Evolutionary conservation across 2,888 invertebrate species (phyloP).

Genomic region (Pammene fasciana): DNA sequence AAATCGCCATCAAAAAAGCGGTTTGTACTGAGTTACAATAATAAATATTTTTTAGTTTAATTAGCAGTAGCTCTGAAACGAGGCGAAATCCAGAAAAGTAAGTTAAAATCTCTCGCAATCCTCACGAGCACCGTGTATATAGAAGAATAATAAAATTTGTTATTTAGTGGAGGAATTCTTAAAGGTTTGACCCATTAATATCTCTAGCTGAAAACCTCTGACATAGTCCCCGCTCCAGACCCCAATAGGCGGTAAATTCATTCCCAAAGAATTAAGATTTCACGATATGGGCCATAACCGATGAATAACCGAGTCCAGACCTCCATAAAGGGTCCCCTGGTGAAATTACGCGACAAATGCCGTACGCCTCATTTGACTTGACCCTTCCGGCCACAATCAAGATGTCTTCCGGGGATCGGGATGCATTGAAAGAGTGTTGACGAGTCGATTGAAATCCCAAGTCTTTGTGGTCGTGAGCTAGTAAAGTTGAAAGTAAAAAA

Average conservation of each 20-base stretch:
- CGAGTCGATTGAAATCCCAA: not conserved
- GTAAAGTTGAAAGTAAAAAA: no score
- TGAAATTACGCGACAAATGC: slow-evolving; percentile 77
- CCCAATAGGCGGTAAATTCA: not conserved
- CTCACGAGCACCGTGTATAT: no score
- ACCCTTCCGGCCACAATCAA: slow-evolving; percentile 50
- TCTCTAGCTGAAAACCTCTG: no score
- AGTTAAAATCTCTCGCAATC: no score
- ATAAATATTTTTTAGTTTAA: no score
- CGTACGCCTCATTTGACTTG: slow-evolving; percentile 71
- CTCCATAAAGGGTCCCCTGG: slow-evolving; percentile 50
- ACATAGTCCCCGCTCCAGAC: not conserved
- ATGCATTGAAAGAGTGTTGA: slow-evolving; percentile 22
- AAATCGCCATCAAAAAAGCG: no score
- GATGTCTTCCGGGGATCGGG: slow-evolving; percentile 18
- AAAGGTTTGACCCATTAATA: no score
- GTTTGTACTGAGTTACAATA: no score
- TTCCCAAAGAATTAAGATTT: slow-evolving; percentile 20
- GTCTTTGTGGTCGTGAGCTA: not conserved
- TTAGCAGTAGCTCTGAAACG: no score
- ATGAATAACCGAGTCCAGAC: slow-evolving; percentile 29
- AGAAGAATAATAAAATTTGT: no score
- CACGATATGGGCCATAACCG: slow-evolving; percentile 38
- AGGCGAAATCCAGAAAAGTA: no score
- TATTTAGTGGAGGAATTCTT: no score